Evolutionary conservation across 1,140 invertebrate species (phyloP), one percentile per base, ranked within the genome.

Genomic region (Ladona fulva): DNA sequence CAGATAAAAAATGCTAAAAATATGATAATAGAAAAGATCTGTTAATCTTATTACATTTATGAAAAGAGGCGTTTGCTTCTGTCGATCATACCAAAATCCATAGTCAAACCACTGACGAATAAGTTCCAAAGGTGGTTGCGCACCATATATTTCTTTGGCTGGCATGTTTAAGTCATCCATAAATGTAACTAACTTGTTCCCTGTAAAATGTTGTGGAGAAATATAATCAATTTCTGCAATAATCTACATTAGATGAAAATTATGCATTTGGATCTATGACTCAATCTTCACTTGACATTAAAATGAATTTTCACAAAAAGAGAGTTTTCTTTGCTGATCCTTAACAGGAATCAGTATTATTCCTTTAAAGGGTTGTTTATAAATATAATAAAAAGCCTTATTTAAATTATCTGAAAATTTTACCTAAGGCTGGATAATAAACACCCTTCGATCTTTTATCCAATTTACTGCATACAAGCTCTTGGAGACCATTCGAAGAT

Each of bases 91-190:
- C 94, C 94, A 96, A 85, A 95, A 95, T 24, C 91, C 92, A 83
- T 95, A 95, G 85, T 94, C 93, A 37, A 95, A 87, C 92, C 92
- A 95, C 80, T 95, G 91, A n/a, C 92, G 86, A 77, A 96, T 88
- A 25, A 96, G 84, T 84, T 97, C 94, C 3, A 97, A 83, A 1
- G 94, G 93, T 16, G 94, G 93, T 82, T 95, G 94, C 0, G 93
- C 93, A 0, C 94, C 94, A 83, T 93, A 96, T 10, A 87, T 89
- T 80, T 96, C 94, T 80, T 94, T 93, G n/a, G 90, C 91, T 0
- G 94, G 94, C 92, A 95, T 95, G 84, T 96, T 96, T 80, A 96
- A 91, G 83, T 96, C 94, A 84, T 97, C 94, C 88, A 96, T 90
- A 83, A 95, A 95, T 0, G 90, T 90, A 74, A 96, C 89, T 87